Evolutionary conservation across 2,888 invertebrate species (phyloP).

Genomic region (Cheilosia urbana): DNA sequence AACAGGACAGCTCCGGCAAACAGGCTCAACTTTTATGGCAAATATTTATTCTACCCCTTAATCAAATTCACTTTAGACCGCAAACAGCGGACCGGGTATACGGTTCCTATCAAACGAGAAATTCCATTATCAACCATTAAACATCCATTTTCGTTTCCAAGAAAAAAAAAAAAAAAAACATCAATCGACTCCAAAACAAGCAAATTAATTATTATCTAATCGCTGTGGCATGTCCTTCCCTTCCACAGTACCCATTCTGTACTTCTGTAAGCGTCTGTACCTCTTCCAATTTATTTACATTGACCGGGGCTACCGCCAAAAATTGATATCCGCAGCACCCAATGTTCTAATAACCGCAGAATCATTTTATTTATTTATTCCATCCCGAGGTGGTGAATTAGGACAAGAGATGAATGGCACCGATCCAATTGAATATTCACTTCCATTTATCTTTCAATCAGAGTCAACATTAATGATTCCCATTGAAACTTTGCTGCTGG

Average conservation of each 20-base stretch:
- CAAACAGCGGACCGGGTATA: constrained; percentile 22
- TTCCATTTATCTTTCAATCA: constrained; percentile 69
- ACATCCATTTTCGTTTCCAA: constrained; percentile 13
- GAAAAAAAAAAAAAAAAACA: background rate
- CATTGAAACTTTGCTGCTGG: constrained; percentile 31
- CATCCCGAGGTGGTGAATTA: background rate
- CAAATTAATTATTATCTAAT: constrained; percentile 20
- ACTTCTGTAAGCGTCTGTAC: background rate
- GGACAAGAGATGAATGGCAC: constrained; percentile 25
- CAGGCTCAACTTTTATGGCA: constrained; percentile 21
- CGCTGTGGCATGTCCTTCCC: background rate
- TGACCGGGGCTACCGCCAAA: background rate
- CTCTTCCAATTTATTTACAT: constrained; percentile 14
- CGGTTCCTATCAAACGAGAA: constrained; percentile 26
- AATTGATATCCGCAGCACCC: constrained; percentile 17
- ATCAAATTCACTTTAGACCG: constrained; percentile 34
- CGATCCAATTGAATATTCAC: constrained; percentile 59
- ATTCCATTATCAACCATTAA: constrained; percentile 37
- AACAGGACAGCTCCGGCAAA: constrained; percentile 14
- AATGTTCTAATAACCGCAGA: constrained; percentile 67
- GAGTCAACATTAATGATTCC: constrained; percentile 50
- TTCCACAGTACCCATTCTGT: background rate
- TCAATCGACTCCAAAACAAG: constrained; percentile 18
- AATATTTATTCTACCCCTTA: constrained; percentile 34
- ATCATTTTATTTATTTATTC: constrained; percentile 48